phyloP scores from a whole-genome alignment of 2,113 vertebrate species.

The Grus americana region DNA sequence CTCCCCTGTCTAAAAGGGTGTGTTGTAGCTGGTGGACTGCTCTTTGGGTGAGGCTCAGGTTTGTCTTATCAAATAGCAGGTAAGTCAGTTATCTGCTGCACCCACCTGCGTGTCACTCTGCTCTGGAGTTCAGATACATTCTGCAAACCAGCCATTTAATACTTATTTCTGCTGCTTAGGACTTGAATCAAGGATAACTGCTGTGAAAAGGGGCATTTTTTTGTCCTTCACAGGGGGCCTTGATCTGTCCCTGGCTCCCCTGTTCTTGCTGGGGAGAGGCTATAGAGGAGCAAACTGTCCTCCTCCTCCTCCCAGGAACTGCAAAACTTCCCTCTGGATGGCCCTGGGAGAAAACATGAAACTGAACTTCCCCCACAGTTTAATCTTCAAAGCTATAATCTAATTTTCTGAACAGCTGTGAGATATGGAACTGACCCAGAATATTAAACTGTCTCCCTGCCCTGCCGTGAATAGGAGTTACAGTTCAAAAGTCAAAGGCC shows the following conservation, averaged over 20 bases:
- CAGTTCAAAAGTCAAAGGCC: neutral
- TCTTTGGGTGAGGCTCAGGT: neutral
- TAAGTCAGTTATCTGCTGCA: neutral
- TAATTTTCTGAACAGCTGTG: neutral
- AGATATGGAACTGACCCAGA: neutral
- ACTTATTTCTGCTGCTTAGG: neutral
- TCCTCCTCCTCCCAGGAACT: neutral
- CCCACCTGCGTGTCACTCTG: accelerated
- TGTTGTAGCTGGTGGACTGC: neutral
- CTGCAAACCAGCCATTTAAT: neutral
- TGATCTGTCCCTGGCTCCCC: no score
- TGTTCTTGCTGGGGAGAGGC: neutral
- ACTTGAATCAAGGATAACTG: neutral
- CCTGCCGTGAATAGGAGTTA: neutral
- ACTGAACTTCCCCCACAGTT: neutral
- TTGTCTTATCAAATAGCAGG: neutral
- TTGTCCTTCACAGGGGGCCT: neutral
- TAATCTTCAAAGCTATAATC: neutral
- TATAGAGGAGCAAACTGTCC: neutral
- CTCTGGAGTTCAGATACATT: neutral
- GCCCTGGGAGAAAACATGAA: neutral
- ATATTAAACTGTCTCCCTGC: neutral
- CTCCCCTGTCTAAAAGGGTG: accelerated
- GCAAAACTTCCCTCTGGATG: neutral
- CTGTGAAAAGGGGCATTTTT: neutral